phyloP scores from a whole-genome alignment of 2,888 invertebrate species.

The Drosophila phalerata region DNA sequence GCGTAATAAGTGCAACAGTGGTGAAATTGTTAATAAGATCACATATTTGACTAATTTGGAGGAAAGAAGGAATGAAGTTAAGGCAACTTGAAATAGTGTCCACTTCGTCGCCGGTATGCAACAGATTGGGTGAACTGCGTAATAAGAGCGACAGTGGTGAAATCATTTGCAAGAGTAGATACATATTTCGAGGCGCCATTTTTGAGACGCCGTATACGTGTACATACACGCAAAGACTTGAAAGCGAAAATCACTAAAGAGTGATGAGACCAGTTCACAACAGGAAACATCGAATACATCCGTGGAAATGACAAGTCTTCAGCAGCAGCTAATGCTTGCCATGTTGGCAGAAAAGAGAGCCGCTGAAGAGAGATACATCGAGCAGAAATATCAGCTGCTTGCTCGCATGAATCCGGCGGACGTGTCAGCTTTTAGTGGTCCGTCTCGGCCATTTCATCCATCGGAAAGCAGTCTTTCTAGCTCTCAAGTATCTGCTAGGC shows the following conservation, averaged over 20 bases:
- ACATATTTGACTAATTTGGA: background rate
- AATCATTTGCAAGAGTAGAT: background rate
- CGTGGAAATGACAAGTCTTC: background rate
- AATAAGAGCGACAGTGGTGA: background rate
- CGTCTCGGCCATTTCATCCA: background rate
- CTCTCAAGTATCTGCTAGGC: background rate
- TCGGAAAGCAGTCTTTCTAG: background rate
- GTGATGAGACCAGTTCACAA: background rate
- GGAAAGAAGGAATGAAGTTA: background rate
- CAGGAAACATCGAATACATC: background rate
- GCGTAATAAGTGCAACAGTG: no score
- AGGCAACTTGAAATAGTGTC: background rate
- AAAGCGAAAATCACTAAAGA: background rate
- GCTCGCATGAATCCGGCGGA: background rate
- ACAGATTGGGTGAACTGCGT: background rate
- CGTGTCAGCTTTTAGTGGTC: background rate
- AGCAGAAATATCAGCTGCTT: background rate
- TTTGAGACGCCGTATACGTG: background rate
- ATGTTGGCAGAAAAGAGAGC: background rate
- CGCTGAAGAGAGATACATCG: background rate
- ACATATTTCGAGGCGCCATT: background rate
- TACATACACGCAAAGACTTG: background rate
- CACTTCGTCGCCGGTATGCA: no score
- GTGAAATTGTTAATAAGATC: no score
- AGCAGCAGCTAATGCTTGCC: background rate